A percentile compares a stretch with the other conserved stretches of the same genome.
phyloP scores from a whole-genome alignment of 2,888 invertebrate genomes.

The Lomographa bimaculata region DNA sequence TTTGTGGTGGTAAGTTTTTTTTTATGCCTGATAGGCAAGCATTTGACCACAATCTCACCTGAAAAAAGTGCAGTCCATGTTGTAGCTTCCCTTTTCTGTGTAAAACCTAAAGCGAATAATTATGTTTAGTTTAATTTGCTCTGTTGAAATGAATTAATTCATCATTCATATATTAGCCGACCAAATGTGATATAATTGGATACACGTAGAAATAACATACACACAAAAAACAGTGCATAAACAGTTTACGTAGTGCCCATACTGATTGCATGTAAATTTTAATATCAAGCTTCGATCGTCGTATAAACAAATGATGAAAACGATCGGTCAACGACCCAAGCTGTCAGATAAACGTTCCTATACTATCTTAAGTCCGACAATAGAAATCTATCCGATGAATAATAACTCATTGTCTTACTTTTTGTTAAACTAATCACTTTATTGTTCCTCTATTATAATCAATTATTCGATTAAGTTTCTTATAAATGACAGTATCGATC shows the following conservation, averaged over 20 bases:
- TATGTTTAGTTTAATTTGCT: too few species aligned
- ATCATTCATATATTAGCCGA: too few species aligned
- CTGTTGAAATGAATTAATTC: too few species aligned
- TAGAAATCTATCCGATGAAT: constrained; percentile 73
- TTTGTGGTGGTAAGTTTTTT: too few species aligned
- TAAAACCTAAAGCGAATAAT: too few species aligned
- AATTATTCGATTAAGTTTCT: constrained; percentile 81
- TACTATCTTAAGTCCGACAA: constrained; percentile 65
- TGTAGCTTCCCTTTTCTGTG: too few species aligned
- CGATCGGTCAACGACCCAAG: constrained; percentile 65
- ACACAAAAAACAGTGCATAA: too few species aligned
- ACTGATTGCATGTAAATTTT: constrained; percentile 27
- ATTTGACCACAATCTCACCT: too few species aligned
- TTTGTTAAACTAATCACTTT: constrained; percentile 82
- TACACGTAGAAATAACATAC: too few species aligned
- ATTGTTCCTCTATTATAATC: constrained; percentile 81
- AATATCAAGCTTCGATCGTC: constrained; percentile 70
- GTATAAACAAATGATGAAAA: constrained; percentile 77
- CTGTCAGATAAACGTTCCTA: constrained; percentile 60
- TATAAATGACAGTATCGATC: constrained; percentile 69
- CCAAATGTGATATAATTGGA: too few species aligned
- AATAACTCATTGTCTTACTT: constrained; percentile 82
- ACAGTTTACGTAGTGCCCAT: constrained; percentile 20
- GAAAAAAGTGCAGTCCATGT: too few species aligned
- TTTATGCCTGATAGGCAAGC: too few species aligned